Conservation (phyloP, 1,140 invertebrate species). For the Hylaeus volcanicus region DNA sequence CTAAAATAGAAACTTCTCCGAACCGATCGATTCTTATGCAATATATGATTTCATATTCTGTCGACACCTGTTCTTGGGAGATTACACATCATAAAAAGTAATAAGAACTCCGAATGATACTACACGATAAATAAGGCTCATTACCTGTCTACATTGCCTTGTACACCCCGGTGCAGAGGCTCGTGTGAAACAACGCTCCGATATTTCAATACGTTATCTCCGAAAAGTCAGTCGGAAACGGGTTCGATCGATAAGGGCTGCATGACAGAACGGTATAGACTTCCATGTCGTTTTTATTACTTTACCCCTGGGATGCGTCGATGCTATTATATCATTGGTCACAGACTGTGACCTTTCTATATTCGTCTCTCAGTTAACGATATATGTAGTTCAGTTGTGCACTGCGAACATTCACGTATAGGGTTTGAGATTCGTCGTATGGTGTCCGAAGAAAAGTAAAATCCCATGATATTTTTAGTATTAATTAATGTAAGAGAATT, state of each 20-base stretch:
- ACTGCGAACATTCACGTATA: neutral
- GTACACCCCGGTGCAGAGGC: conserved; percentile 1
- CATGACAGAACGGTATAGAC: conserved; percentile 37
- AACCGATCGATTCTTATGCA: neutral
- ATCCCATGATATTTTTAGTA: too few relatives aligned
- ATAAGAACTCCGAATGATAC: neutral
- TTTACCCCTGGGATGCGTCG: neutral
- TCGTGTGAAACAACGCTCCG: conserved; percentile 36
- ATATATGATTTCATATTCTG: too few relatives aligned
- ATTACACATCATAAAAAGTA: conserved; percentile 1
- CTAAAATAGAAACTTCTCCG: too few relatives aligned
- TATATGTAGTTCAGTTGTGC: neutral
- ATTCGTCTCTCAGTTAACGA: neutral
- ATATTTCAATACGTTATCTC: conserved; percentile 61
- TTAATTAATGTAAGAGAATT: too few relatives aligned
- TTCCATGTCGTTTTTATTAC: conserved; percentile 26
- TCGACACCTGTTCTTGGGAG: neutral
- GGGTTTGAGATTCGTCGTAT: neutral
- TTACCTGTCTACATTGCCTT: conserved; percentile 10
- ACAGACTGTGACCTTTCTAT: conserved; percentile 8
- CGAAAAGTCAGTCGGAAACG: conserved; percentile 52
- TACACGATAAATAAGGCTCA: conserved; percentile 11
- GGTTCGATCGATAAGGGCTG: conserved; percentile 48
- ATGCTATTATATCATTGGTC: conserved; percentile 14
- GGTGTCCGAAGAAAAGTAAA: too few relatives aligned